Evolutionary conservation across 2,113 vertebrate species (phyloP), one percentile per base, ranked within the genome.

Genomic region (Tretioscincus oriximinensis): DNA sequence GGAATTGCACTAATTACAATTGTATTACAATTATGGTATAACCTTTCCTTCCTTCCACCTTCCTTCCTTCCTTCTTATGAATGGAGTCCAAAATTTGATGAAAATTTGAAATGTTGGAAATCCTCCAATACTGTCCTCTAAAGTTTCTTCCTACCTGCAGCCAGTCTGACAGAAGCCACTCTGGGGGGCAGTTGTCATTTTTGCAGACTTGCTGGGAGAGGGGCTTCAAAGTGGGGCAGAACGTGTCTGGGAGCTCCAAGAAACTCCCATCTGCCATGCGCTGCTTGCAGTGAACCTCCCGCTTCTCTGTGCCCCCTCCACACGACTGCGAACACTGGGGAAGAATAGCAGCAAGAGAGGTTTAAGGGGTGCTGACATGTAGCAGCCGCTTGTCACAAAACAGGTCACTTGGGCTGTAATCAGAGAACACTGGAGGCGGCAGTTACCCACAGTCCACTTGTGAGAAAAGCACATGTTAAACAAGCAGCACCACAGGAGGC

Each of bases 301-400:
- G 94, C 70, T 82, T 96, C 92, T 96, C 96, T 79, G 95, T 29
- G 31, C 98, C 98, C 7, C 96, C 92, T 0, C 96, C 96, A 61
- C 98, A 99, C 31, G 95, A 97, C 84, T 92, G 95, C 4, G 98
- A 98, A 84, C 98, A 99, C 98, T 99, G 92, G 3, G 20, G 63
- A 35, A 73, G 31, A 65, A 88, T 12, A 70, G 74, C 83, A 87
- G 83, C 54, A 88, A 54, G 45, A 83, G 49, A 83, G 69, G 12
- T 29, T 67, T 26, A 64, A 9, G 2, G 1, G 16, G 28, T 9
- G 73, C 29, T 80, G 2, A 26, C 16, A 7, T 14, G 14, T 35
- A 60, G 29, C 26, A 61, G 45, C 49, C 60, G 29, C 16, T 5
- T 21, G 7, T 35, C 29, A 10, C 9, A 8, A 12, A 4, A 29